These are phyloP conservation scores for Sigmodon hispidus DNA, from an alignment of 2,113 vertebrate species.

Conservation along the genomic window DNA sequence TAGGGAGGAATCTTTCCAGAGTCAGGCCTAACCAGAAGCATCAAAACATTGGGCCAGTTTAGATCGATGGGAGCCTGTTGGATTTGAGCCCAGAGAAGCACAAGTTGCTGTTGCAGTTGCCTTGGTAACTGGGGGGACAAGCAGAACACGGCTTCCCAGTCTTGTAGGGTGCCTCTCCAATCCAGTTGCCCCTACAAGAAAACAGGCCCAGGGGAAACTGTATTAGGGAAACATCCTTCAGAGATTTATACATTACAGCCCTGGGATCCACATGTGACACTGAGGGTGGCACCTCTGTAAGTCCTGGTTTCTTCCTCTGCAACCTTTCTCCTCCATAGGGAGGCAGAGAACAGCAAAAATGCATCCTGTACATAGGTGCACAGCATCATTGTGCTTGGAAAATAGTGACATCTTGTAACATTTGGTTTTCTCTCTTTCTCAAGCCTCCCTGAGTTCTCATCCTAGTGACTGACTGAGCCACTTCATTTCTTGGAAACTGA, in stretches of 20 bases:
- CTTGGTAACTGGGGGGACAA: constrained; percentile 90
- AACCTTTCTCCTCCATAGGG: not conserved
- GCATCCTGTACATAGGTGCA: fast-evolving
- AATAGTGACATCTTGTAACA: not conserved
- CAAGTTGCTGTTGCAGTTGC: constrained; percentile 91
- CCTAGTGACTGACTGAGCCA: not conserved
- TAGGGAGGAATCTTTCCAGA: not conserved
- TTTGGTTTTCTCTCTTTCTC: not conserved
- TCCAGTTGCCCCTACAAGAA: constrained; percentile 93
- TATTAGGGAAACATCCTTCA: not conserved
- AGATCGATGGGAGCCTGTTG: constrained; percentile 84
- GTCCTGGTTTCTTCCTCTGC: not conserved
- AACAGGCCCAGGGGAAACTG: constrained; percentile 41
- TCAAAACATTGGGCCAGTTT: not conserved
- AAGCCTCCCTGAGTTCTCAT: not conserved
- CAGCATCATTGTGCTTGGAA: not conserved
- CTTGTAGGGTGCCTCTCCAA: constrained; percentile 92
- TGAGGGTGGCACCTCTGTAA: not conserved
- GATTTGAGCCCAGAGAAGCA: constrained; percentile 87
- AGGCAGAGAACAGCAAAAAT: not conserved
- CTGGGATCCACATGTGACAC: fast-evolving
- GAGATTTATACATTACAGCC: not conserved
- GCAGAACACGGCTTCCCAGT: constrained; percentile 90
- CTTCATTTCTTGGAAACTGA: not conserved
- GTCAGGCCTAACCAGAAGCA: not conserved